These are phyloP conservation scores for Timema podura DNA, from an alignment of 2,888 invertebrate species.

Conservation along the genomic window DNA sequence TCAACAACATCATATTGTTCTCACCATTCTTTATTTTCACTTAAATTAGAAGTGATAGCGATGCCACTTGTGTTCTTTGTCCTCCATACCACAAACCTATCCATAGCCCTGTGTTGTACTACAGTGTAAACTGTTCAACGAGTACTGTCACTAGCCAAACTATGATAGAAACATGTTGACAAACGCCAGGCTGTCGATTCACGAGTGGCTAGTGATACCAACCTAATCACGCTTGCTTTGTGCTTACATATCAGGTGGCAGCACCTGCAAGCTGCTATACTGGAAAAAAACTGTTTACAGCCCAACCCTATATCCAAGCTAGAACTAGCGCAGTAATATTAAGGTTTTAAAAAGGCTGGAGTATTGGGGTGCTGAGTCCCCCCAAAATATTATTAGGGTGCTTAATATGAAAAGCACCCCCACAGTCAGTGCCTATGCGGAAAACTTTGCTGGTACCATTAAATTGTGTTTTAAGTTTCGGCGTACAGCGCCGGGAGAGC, in stretches of 20 bases:
- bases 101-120: not conserved
- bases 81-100: not conserved
- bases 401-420: not conserved
- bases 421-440: not conserved
- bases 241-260: too few relatives aligned
- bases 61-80: not conserved
- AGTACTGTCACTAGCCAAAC: too few relatives aligned
- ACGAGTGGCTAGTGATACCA: too few relatives aligned
- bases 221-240: too few relatives aligned
- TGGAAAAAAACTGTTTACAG: not conserved
- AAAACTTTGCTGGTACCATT: too few relatives aligned
- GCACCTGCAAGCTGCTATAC: too few relatives aligned
- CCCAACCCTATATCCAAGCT: not conserved
- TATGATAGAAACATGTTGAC: too few relatives aligned
- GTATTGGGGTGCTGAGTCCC: not conserved
- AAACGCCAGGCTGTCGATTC: too few relatives aligned
- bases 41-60: not conserved
- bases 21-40: too few relatives aligned
- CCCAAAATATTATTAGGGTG: not conserved
- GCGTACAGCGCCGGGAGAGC: too few relatives aligned
- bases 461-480: too few relatives aligned
- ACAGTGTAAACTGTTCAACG: too few relatives aligned
- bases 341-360: not conserved
- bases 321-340: not conserved
- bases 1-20: not conserved